Evolutionary conservation across 1,140 invertebrate species (phyloP).

Genomic region (Centruroides vittatus): DNA sequence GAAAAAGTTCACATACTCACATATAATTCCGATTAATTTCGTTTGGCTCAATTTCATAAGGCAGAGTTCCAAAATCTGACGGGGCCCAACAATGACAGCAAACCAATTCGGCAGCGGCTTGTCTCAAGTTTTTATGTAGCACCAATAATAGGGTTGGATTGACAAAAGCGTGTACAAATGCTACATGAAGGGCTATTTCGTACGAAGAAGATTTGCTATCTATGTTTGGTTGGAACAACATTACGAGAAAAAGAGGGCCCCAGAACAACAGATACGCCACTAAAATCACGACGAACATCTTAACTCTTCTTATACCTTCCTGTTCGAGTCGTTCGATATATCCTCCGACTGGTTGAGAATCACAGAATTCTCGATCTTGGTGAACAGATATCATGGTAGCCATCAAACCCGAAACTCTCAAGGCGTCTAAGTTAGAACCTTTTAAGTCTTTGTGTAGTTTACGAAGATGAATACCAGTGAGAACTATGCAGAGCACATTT

Average conservation of each 20-base stretch:
- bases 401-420: constrained; percentile 52
- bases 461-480: constrained; percentile 65
- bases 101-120: background rate
- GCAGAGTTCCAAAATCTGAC: background rate
- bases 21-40: constrained; percentile 6
- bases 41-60: background rate
- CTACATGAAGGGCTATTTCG: constrained; percentile 68
- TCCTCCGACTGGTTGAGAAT: constrained; percentile 45
- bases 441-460: constrained; percentile 71
- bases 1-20: constrained; percentile 3
- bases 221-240: constrained; percentile 35
- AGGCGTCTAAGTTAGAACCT: constrained; percentile 50
- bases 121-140: constrained; percentile 36
- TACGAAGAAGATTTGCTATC: constrained; percentile 26
- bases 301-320: constrained; percentile 44
- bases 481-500: constrained; percentile 63
- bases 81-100: constrained; percentile 1
- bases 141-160: constrained; percentile 65
- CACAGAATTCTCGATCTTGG: constrained; percentile 16
- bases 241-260: constrained; percentile 72
- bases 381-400: constrained; percentile 52
- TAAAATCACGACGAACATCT: constrained; percentile 72
- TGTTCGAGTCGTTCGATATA: constrained; percentile 59
- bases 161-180: constrained; percentile 70
- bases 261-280: constrained; percentile 71